Evolutionary conservation across 2,888 invertebrate species (phyloP).

Genomic region (Scrobipalpa atriplicella): DNA sequence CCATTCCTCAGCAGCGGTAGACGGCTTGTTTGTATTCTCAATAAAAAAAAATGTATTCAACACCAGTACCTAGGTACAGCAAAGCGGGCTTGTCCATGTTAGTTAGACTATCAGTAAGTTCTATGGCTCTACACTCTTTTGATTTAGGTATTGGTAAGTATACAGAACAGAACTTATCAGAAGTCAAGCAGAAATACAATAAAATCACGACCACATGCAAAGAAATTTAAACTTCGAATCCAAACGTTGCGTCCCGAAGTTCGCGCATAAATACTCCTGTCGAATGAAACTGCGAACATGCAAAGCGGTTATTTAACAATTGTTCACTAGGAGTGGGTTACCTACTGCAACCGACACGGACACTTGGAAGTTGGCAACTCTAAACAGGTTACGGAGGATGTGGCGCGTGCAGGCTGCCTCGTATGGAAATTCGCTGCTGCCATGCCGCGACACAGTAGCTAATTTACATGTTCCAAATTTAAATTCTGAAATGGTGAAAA

Average conservation of each 20-base stretch:
- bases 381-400: slow-evolving; percentile 48
- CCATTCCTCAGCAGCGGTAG: no score
- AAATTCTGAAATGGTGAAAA: not conserved
- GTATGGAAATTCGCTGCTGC: slow-evolving; percentile 38
- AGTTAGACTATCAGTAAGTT: no score
- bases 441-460: not conserved
- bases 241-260: slow-evolving; percentile 23
- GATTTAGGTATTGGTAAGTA: no score
- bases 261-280: slow-evolving; percentile 22
- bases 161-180: no score
- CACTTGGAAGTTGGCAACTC: slow-evolving; percentile 54
- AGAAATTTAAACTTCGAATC: slow-evolving; percentile 3
- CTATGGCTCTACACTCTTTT: not conserved
- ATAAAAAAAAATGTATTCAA: no score
- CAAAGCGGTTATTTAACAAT: slow-evolving; percentile 31
- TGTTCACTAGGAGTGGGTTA: slow-evolving; percentile 6
- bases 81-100: no score
- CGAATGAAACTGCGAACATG: slow-evolving; percentile 30
- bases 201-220: not conserved
- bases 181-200: not conserved
- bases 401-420: slow-evolving; percentile 25
- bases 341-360: slow-evolving; percentile 46
- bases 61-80: no score
- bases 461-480: slow-evolving; percentile 26
- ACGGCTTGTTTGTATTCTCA: no score